Evolutionary conservation across 2,888 invertebrate genomes (phyloP).

Genomic region (Hipparchia sbordonii): DNA sequence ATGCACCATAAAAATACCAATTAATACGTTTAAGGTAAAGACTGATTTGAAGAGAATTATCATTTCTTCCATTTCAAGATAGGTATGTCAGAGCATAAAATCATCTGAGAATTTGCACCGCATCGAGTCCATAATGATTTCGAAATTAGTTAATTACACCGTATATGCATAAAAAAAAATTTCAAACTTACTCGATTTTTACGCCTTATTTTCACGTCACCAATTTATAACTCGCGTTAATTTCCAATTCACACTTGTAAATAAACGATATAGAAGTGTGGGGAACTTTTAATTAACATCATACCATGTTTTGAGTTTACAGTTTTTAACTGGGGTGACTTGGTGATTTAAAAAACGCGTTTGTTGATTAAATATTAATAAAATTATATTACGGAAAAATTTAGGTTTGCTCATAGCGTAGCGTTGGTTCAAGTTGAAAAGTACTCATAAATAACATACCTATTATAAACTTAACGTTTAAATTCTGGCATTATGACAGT

Average conservation of each 20-base stretch:
- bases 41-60: too few relatives aligned
- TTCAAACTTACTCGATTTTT: constrained; percentile 14
- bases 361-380: constrained; percentile 12
- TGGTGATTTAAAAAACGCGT: constrained; percentile 6
- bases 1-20: not conserved
- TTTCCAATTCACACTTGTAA: constrained; percentile 29
- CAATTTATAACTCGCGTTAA: constrained; percentile 24
- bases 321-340: constrained; percentile 21
- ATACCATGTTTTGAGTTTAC: constrained; percentile 27
- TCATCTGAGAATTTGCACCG: too few relatives aligned
- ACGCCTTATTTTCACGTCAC: constrained; percentile 32
- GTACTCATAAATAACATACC: too few relatives aligned
- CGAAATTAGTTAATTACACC: too few relatives aligned
- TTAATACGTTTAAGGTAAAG: too few relatives aligned
- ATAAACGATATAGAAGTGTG: constrained; percentile 35
- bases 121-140: too few relatives aligned
- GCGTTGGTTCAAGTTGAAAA: too few relatives aligned
- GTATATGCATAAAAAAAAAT: not conserved
- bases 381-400: not conserved
- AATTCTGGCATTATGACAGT: too few relatives aligned
- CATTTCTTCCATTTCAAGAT: too few relatives aligned
- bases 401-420: not conserved
- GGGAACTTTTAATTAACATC: constrained; percentile 45
- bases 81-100: too few relatives aligned
- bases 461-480: too few relatives aligned